A percentile compares a stretch with the other conserved stretches of the same genome.
Conservation (phyloP, 2,797 vertebrate genomes). For the Sorex maritimensis region DNA sequence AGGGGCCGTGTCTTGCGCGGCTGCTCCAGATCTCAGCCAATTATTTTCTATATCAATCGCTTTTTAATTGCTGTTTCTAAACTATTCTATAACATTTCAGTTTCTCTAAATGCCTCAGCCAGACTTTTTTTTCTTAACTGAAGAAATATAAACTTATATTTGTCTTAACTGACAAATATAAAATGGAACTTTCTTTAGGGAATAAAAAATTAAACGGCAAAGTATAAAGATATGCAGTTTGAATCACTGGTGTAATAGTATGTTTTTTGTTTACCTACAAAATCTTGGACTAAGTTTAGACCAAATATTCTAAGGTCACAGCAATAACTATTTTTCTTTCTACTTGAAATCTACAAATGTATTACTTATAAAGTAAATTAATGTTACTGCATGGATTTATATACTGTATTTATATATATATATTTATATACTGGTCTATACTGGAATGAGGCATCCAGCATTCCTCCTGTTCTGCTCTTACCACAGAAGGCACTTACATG, state of each 20-base stretch:
- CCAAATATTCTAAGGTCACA: not conserved
- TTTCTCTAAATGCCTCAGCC: conserved; percentile 13
- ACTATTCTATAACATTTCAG: not conserved
- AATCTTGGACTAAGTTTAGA: conserved; percentile 27
- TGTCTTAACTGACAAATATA: not conserved
- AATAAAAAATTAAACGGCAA: conserved; percentile 37
- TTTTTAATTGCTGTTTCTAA: conserved; percentile 4
- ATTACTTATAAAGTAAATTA: not conserved
- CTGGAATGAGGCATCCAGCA: conserved; percentile 19
- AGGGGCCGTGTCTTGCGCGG: too few species aligned
- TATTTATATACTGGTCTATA: not conserved
- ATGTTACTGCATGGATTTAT: conserved; percentile 7
- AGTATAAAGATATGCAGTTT: not conserved
- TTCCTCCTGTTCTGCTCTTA: not conserved
- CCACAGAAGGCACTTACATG: not conserved
- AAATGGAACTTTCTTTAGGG: not conserved
- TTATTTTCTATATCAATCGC: not conserved
- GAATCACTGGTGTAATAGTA: not conserved
- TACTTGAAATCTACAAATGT: not conserved
- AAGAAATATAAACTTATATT: not conserved
- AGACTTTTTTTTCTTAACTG: conserved; percentile 10
- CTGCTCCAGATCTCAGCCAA: not conserved
- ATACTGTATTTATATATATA: not conserved
- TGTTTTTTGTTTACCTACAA: conserved; percentile 54
- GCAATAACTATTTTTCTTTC: conserved; percentile 23